Conservation (phyloP, 2,113 vertebrate genomes). For the Platysteira castanea region DNA sequence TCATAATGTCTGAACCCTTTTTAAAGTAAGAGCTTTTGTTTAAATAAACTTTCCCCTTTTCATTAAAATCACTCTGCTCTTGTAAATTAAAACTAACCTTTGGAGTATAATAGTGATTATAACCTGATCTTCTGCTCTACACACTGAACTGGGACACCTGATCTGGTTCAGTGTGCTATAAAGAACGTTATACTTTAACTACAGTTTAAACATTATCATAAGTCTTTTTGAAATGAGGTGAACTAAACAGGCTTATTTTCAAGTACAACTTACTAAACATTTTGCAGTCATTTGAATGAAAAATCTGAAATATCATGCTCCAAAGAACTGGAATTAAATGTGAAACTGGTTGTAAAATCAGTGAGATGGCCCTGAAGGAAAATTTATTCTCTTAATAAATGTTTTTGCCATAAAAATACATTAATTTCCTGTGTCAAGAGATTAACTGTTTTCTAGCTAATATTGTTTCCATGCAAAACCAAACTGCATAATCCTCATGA, state of each 20-base stretch:
- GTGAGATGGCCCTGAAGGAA: not conserved
- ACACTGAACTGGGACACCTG: not conserved
- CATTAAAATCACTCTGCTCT: constrained; percentile 19
- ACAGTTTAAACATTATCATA: not conserved
- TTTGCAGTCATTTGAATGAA: not conserved
- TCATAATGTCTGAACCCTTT: not conserved
- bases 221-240: not conserved
- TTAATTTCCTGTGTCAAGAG: not conserved
- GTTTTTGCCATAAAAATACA: not conserved
- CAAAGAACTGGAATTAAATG: not conserved
- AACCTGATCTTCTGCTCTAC: not conserved
- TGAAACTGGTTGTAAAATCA: constrained; percentile 28
- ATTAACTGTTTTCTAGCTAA: not conserved
- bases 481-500: not conserved
- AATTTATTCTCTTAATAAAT: not conserved
- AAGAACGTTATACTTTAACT: not conserved
- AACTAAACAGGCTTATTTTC: not conserved
- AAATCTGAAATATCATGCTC: not conserved
- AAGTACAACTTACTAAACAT: constrained; percentile 4
- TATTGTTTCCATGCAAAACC: not conserved
- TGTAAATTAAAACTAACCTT: constrained; percentile 50
- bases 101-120: constrained; percentile 22
- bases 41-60: constrained; percentile 10
- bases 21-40: constrained; percentile 17
- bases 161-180: not conserved